phyloP scores from a whole-genome alignment of 2,113 vertebrate species.

The Myrmophylax atrothorax region DNA sequence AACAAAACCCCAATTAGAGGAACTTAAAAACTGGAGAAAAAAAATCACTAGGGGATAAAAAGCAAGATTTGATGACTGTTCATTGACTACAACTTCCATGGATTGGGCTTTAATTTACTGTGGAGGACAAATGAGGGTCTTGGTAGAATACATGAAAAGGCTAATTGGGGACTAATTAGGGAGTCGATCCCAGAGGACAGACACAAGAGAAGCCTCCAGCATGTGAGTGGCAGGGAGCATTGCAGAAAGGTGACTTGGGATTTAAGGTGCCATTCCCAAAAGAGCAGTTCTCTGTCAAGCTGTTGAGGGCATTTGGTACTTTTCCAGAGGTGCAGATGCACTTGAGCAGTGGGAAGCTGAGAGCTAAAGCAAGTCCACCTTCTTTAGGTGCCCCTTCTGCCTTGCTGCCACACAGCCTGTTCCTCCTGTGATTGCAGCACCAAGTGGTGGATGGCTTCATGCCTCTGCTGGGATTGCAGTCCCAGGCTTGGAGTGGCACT shows the following conservation, averaged over 20 bases:
- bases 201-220: background rate
- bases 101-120: background rate
- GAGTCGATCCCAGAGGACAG: background rate
- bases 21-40: background rate
- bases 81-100: background rate
- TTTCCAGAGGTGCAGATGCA: conserved; percentile 31
- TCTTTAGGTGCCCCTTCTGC: background rate
- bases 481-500: background rate
- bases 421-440: background rate
- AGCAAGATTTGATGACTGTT: background rate
- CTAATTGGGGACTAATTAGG: background rate
- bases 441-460: background rate
- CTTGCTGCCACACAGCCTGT: background rate
- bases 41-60: background rate
- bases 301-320: background rate
- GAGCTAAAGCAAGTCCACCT: background rate
- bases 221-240: background rate
- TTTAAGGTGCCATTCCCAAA: background rate
- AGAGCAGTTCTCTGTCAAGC: background rate
- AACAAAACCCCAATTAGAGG: background rate
- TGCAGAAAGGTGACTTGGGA: background rate
- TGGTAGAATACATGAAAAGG: background rate
- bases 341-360: background rate
- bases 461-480: rapidly evolving
- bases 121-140: background rate